A percentile compares a stretch with the other conserved stretches of the same genome.
phyloP scores from a whole-genome alignment of 2,797 vertebrate genomes.

The Enteromius afrohamiltoni region DNA sequence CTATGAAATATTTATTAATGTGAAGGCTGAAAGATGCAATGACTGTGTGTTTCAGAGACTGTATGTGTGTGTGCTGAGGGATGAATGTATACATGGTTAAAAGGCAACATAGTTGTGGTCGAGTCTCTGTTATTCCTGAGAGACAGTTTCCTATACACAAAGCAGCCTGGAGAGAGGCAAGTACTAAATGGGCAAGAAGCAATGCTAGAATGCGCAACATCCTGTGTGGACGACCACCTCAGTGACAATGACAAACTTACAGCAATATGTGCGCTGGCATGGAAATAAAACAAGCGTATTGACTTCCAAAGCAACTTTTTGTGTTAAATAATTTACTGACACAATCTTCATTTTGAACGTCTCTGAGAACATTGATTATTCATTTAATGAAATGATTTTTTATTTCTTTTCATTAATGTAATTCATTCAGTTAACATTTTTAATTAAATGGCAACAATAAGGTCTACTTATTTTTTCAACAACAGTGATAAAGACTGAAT shows the following conservation, averaged over 20 bases:
- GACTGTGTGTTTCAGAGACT: constrained; percentile 15
- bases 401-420: neutral
- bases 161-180: constrained; percentile 9
- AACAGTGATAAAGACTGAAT: neutral
- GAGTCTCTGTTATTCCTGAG: constrained; percentile 40
- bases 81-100: constrained; percentile 49
- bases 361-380: neutral
- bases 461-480: neutral
- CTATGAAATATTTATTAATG: constrained; percentile 51
- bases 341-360: neutral
- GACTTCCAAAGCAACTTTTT: neutral
- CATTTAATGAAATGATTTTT: neutral
- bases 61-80: constrained; percentile 21
- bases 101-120: constrained; percentile 41
- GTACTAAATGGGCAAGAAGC: constrained; percentile 24
- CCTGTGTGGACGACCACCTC: neutral
- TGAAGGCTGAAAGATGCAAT: constrained; percentile 29
- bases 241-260: neutral
- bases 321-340: neutral
- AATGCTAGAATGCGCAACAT: neutral
- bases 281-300: neutral
- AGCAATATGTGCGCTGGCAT: constrained; percentile 10
- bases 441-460: neutral
- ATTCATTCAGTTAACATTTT: neutral
- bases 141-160: constrained; percentile 50